phyloP scores from a whole-genome alignment of 2,888 invertebrate genomes.

The Drosophila nigricruria region DNA sequence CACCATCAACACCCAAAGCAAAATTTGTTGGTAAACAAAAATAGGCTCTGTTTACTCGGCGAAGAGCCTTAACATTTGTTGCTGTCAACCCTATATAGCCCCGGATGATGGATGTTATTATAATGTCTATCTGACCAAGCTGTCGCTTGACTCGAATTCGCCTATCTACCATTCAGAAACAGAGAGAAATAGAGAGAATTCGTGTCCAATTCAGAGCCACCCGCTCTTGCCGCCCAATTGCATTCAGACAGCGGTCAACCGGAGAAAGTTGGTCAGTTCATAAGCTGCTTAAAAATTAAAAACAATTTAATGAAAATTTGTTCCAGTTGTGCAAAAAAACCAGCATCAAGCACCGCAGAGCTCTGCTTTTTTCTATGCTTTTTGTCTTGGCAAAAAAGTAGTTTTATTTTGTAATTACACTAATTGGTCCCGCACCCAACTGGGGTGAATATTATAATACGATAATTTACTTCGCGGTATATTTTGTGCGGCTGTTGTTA shows the following conservation, averaged over 20 bases:
- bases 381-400: constrained; percentile 23
- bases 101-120: constrained; percentile 74
- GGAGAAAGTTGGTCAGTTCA: constrained; percentile 35
- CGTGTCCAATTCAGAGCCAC: background rate
- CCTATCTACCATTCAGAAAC: background rate
- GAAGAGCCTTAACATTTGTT: constrained; percentile 51
- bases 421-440: constrained; percentile 52
- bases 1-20: constrained; percentile 52
- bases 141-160: constrained; percentile 49
- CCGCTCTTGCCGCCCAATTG: constrained; percentile 1
- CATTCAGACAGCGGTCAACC: constrained; percentile 23
- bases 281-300: constrained; percentile 66
- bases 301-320: constrained; percentile 62
- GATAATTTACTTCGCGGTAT: constrained; percentile 56
- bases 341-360: constrained; percentile 5
- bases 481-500: constrained; percentile 27
- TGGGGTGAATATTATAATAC: constrained; percentile 53
- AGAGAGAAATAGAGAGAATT: background rate
- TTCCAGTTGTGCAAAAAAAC: constrained; percentile 9
- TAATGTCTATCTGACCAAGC: constrained; percentile 56
- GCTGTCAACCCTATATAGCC: constrained; percentile 59
- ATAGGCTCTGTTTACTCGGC: constrained; percentile 63
- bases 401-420: constrained; percentile 64
- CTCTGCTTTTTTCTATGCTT: constrained; percentile 12
- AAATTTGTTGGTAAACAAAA: constrained; percentile 60